Evolutionary conservation across 2,797 vertebrate genomes (phyloP).

Genomic region (Sebastes minor): DNA sequence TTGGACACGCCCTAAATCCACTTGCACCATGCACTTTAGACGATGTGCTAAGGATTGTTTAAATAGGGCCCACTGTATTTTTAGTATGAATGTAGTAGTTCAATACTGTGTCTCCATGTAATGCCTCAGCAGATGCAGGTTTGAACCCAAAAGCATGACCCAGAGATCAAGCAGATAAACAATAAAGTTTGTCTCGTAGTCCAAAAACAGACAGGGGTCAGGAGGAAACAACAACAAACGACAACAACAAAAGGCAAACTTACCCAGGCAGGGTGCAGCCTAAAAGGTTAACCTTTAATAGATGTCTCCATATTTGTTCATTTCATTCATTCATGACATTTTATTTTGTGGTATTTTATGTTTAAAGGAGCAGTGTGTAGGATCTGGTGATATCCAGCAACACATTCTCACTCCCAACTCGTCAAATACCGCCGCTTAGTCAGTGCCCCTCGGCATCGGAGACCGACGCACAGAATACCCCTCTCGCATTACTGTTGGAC

Average conservation of each 20-base stretch:
- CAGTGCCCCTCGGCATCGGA: no score
- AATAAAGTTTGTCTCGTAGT: background rate
- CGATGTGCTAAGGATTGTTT: rapidly evolving
- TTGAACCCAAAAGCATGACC: background rate
- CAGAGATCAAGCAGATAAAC: background rate
- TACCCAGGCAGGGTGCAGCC: background rate
- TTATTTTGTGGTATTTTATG: no score
- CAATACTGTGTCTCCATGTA: background rate
- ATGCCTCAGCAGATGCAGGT: background rate
- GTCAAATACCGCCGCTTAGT: no score
- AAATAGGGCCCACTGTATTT: background rate
- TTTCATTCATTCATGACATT: no score
- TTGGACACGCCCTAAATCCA: no score
- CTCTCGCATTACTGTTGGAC: no score
- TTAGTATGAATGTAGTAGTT: background rate
- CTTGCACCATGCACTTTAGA: no score
- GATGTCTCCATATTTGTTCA: no score
- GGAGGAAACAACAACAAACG: background rate
- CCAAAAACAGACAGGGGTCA: background rate
- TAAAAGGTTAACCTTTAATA: background rate
- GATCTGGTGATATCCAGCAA: no score
- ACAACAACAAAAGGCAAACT: background rate
- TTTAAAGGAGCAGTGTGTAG: no score
- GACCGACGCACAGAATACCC: no score
- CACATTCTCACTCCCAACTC: no score